A percentile compares a stretch with the other conserved stretches of the same genome.
phyloP scores from a whole-genome alignment of 1,140 invertebrate genomes.

The Mactra quadrangularis region DNA sequence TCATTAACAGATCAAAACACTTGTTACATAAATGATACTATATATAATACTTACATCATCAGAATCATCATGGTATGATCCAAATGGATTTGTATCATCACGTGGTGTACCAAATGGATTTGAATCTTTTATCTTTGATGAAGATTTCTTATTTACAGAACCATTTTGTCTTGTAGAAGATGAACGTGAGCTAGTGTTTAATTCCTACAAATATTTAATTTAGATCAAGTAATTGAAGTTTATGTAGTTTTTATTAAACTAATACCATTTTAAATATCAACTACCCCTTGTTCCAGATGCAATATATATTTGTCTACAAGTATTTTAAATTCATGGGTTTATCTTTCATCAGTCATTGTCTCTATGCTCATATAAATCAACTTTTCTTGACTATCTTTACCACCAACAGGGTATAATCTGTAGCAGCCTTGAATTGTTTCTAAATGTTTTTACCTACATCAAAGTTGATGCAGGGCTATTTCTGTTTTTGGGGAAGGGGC shows the following conservation, averaged over 20 bases:
- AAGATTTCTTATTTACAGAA: constrained; percentile 1
- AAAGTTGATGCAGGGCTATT: too few species aligned
- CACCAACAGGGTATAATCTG: too few species aligned
- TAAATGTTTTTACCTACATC: too few species aligned
- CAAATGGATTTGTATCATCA: constrained; percentile 43
- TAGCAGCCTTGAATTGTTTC: too few species aligned
- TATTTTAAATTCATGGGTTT: too few species aligned
- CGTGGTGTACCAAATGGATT: neutral
- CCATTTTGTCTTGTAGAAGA: constrained; percentile 10
- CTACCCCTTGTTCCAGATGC: too few species aligned
- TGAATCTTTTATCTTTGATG: constrained; percentile 19
- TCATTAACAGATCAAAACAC: neutral
- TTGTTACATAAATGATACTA: neutral
- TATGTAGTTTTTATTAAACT: neutral
- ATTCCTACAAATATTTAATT: constrained; percentile 40
- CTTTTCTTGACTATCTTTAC: too few species aligned
- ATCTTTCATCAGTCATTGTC: too few species aligned
- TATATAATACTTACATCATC: constrained; percentile 52
- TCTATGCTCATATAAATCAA: too few species aligned
- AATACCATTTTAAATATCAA: too few species aligned
- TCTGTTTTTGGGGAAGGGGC: too few species aligned
- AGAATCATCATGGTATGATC: constrained; percentile 58
- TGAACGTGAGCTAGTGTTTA: constrained; percentile 27
- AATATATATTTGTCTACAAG: too few species aligned
- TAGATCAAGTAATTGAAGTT: neutral